Evolutionary conservation across 2,113 vertebrate genomes (phyloP).

Genomic region (Myotis yumanensis): DNA sequence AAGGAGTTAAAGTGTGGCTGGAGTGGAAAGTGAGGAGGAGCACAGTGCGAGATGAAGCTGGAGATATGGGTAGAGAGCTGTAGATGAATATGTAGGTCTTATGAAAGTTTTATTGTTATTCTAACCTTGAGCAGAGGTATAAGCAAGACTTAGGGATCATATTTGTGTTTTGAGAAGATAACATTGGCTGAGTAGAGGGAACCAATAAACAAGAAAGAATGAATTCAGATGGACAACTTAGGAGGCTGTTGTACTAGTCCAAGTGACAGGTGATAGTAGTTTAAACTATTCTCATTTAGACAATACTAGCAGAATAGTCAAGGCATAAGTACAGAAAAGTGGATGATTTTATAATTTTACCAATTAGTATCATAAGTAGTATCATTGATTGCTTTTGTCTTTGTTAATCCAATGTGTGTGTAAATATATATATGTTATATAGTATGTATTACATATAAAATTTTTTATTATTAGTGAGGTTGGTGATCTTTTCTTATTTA

Average conservation of each 20-base stretch:
- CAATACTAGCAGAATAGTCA: neutral
- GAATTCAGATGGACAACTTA: neutral
- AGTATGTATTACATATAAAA: neutral
- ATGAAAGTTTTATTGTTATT: neutral
- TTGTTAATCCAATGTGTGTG: neutral
- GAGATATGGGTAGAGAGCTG: neutral
- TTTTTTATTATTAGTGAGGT: slow-evolving; percentile 10
- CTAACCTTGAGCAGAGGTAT: neutral
- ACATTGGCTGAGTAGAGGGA: neutral
- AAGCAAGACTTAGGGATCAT: neutral
- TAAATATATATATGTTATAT: neutral
- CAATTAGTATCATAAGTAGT: neutral
- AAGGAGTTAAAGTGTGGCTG: neutral
- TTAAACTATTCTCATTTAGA: neutral
- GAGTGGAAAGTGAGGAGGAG: neutral
- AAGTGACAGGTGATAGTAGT: neutral
- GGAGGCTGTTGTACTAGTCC: neutral
- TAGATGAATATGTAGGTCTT: neutral
- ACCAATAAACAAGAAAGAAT: neutral
- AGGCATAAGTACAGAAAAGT: neutral
- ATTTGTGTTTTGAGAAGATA: neutral
- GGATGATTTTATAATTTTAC: neutral
- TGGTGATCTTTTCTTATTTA: neutral
- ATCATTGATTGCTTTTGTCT: neutral
- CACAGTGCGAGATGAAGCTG: neutral